Conservation (phyloP, 2,113 vertebrate species). For the Eurystomus gularis region DNA sequence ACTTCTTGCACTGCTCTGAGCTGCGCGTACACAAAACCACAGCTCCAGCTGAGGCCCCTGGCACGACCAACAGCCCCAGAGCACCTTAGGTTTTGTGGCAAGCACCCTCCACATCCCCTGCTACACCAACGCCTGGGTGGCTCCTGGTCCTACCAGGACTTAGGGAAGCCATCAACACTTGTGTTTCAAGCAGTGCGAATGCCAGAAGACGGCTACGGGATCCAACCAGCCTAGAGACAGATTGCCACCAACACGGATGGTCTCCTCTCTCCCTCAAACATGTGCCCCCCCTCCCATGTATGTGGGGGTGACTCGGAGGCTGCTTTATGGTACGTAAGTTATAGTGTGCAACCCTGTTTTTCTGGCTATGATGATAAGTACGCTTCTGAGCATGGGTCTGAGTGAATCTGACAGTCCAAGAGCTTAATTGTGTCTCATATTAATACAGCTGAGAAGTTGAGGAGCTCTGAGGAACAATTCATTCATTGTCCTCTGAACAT, state of each 20-base stretch:
- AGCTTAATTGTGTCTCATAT: slow-evolving; percentile 47
- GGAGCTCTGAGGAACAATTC: slow-evolving; percentile 72
- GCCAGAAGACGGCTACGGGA: accelerated
- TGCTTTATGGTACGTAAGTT: background rate
- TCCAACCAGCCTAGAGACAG: background rate
- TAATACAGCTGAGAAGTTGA: slow-evolving; percentile 46
- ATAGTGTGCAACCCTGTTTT: background rate
- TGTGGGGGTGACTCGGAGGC: accelerated
- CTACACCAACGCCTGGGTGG: too few relatives aligned
- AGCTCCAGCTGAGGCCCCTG: background rate
- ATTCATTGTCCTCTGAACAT: slow-evolving; percentile 75
- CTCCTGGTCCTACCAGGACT: accelerated
- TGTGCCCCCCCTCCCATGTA: accelerated
- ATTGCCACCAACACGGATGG: background rate
- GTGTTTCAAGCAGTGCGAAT: background rate
- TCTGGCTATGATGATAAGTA: background rate
- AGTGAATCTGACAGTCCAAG: slow-evolving; percentile 24
- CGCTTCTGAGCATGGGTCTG: background rate
- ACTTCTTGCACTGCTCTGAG: accelerated
- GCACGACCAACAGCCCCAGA: background rate
- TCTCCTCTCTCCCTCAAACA: background rate
- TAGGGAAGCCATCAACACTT: background rate
- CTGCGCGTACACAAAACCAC: accelerated
- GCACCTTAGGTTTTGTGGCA: background rate
- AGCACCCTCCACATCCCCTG: background rate